Percentiles rank a stretch among this genome's conserved stretches.
These are phyloP conservation scores for Argyra leucocephala DNA, from an alignment of 2,888 invertebrate species.

Conservation along the genomic window DNA sequence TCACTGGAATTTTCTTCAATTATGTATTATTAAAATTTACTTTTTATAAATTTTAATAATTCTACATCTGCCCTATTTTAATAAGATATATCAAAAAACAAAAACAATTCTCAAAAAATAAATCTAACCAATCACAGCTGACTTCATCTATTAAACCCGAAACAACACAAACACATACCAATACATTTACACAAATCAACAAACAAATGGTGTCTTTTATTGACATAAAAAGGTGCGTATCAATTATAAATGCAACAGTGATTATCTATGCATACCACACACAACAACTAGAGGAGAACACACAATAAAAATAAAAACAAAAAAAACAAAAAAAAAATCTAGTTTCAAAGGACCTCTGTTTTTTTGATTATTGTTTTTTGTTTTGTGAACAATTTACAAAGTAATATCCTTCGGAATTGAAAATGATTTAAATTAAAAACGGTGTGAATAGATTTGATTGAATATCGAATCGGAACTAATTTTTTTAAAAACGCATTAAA, in stretches of 20 bases:
- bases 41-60: too few species aligned
- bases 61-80: too few species aligned
- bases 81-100: too few species aligned
- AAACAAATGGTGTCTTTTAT: background rate
- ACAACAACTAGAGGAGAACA: background rate
- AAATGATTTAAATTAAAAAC: background rate
- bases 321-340: background rate
- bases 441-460: slow-evolving; percentile 17
- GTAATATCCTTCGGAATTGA: background rate
- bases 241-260: slow-evolving; percentile 3
- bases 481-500: slow-evolving; percentile 12
- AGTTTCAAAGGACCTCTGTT: background rate
- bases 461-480: slow-evolving; percentile 21
- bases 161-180: background rate
- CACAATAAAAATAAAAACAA: background rate
- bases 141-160: background rate
- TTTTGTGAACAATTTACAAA: background rate
- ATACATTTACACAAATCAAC: background rate
- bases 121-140: background rate
- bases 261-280: slow-evolving; percentile 1
- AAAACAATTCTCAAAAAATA: background rate
- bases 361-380: too few species aligned
- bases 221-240: slow-evolving; percentile 3
- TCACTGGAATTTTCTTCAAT: background rate
- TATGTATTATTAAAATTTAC: too few species aligned